Percentiles rank a stretch among this genome's conserved stretches.
phyloP scores from a whole-genome alignment of 30 jellyfish, hydroid and myxozoan genomes.

The Chironex yamaguchii region DNA sequence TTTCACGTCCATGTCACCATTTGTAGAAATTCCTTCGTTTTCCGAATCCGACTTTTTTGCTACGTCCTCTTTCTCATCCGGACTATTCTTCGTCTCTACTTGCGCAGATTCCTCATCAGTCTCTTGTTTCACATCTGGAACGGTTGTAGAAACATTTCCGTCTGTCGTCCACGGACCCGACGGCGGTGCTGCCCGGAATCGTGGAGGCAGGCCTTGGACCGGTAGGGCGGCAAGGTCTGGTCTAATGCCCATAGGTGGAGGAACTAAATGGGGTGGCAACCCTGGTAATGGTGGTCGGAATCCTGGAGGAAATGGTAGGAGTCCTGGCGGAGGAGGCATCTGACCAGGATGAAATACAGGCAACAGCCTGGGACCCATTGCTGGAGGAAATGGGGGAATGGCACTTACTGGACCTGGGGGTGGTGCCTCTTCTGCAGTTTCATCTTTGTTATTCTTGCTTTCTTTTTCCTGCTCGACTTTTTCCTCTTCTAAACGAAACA shows the following conservation, averaged over 20 bases:
- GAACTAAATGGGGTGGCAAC: slow-evolving; percentile 12
- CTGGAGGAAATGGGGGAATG: slow-evolving; percentile 43
- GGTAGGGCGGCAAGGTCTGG: neutral
- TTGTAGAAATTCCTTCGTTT: neutral
- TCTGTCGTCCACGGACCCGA: slow-evolving; percentile 21
- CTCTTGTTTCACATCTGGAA: slow-evolving; percentile 17
- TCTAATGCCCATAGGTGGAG: neutral
- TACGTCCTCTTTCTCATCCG: neutral
- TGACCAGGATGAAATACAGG: neutral
- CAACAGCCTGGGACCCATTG: slow-evolving; percentile 9
- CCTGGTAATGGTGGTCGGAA: slow-evolving; percentile 46
- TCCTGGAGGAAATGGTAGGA: slow-evolving; percentile 88
- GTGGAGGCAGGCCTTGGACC: slow-evolving; percentile 76
- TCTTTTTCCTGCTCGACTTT: slow-evolving; percentile 16
- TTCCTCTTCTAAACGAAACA: neutral
- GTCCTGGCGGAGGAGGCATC: slow-evolving; percentile 79
- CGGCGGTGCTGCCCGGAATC: slow-evolving; percentile 43
- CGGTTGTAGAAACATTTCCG: slow-evolving; percentile 19
- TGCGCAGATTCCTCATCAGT: neutral
- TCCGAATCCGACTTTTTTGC: neutral
- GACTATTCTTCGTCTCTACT: neutral
- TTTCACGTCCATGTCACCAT: neutral
- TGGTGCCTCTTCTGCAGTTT: neutral
- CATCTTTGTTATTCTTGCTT: neutral
- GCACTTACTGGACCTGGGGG: slow-evolving; percentile 8